Evolutionary conservation across 2,797 vertebrate species (phyloP), one percentile per base, ranked within the genome.

Genomic region (Pipistrellus pygmaeus): DNA sequence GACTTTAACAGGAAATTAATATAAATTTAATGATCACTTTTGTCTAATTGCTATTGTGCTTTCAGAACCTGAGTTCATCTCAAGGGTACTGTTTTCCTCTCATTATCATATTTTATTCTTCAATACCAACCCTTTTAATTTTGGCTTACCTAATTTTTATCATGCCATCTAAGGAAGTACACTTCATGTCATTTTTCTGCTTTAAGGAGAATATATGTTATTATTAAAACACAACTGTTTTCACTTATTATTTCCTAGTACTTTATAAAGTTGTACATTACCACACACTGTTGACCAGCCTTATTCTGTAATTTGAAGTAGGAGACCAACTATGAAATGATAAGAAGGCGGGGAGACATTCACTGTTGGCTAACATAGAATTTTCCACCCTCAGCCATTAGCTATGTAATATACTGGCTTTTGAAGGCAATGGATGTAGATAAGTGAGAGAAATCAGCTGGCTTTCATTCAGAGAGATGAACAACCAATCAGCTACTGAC

Each of bases 401-500:
- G 98, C 98, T 96, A 96, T 98, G 98, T 98, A 98, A 98, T 98
- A 98, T 96, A 98, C 98, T 98, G 98, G 98, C 98, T 98, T 98
- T 98, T 96, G 97, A 98, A 98, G 95, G 98, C 98, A 98, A 98
- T 98, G 98, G 98, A 98, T 98, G 98, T 97, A 97, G 96, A 98
- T 98, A 98, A 98, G 98, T 98, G 97, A 97, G 98, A 98, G 99
- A 98, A 99, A 99, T 99, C 99, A 99, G 98, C 98, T 98, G 98
- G 98, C 98, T 99, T 99, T 99, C 99, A 98, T 97, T 99, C 98
- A 98, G 97, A 71, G 98, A 99, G 99, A 99, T 99, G 98, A 99
- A 99, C 99, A 99, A 99, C 99, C 99, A 99, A 99, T 99, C 99
- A 99, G 98, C 94, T 87, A 68, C 69, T 30, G 98, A 99, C 97